Percentiles rank a stretch among this genome's conserved stretches.
phyloP scores from a whole-genome alignment of 1,140 invertebrate genomes.

The Drusus annulatus region DNA sequence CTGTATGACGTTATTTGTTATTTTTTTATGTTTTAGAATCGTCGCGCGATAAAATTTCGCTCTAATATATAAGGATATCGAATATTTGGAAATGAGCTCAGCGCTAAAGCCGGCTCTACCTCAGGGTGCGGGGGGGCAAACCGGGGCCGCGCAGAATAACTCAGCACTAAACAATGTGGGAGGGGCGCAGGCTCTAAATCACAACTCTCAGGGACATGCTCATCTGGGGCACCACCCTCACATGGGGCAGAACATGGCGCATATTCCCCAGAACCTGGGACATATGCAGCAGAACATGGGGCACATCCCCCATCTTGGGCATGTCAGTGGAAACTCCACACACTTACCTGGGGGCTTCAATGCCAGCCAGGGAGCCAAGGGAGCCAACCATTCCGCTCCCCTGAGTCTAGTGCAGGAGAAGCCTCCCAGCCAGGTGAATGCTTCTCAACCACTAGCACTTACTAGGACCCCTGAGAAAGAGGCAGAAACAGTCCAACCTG shows the following conservation, averaged over 20 bases:
- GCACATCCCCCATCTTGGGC: slow-evolving; percentile 3
- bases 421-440: slow-evolving; percentile 14
- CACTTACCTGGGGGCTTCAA: slow-evolving; percentile 27
- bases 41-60: slow-evolving; percentile 19
- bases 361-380: slow-evolving; percentile 1
- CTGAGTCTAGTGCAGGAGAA: slow-evolving; percentile 48
- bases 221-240: slow-evolving; percentile 53
- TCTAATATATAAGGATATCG: not conserved
- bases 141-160: slow-evolving; percentile 51
- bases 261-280: slow-evolving; percentile 20
- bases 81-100: slow-evolving; percentile 69
- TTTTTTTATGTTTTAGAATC: slow-evolving; percentile 34
- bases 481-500: not conserved
- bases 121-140: slow-evolving; percentile 67
- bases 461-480: slow-evolving; percentile 29
- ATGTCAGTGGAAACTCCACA: not conserved
- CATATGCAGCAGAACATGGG: slow-evolving; percentile 6
- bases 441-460: slow-evolving; percentile 35
- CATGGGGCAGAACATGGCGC: slow-evolving; percentile 25
- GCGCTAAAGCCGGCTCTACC: slow-evolving; percentile 72
- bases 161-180: slow-evolving; percentile 36
- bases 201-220: slow-evolving; percentile 55
- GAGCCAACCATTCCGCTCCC: slow-evolving; percentile 34
- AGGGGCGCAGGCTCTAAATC: slow-evolving; percentile 59
- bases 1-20: slow-evolving; percentile 36